phyloP scores from a whole-genome alignment of 2,888 invertebrate genomes.

The Ormyrus rosae region DNA sequence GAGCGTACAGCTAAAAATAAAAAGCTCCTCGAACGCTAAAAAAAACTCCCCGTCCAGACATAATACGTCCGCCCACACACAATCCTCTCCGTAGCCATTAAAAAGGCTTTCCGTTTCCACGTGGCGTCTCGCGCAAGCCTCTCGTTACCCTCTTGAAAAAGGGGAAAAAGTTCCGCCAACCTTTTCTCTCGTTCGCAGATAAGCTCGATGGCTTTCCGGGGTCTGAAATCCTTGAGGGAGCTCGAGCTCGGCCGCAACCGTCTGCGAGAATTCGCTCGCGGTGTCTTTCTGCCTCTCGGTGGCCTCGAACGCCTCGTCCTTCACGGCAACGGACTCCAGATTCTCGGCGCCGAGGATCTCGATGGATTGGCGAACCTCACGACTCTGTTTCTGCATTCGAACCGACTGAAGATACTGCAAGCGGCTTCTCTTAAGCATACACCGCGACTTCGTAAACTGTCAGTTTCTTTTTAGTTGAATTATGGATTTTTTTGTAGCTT shows the following conservation, averaged over 20 bases:
- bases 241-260: conserved; percentile 84
- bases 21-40: too few species aligned
- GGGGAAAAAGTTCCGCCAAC: too few species aligned
- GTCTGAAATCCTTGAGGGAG: conserved; percentile 77
- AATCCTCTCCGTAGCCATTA: too few species aligned
- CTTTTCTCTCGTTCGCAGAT: conserved; percentile 61
- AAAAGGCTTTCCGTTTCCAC: too few species aligned
- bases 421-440: conserved; percentile 81
- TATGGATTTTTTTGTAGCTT: too few species aligned
- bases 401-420: conserved; percentile 82
- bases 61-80: too few species aligned
- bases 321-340: conserved; percentile 83
- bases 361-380: conserved; percentile 81
- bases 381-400: conserved; percentile 83
- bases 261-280: conserved; percentile 79
- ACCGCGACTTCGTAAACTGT: conserved; percentile 84
- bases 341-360: conserved; percentile 80
- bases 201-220: conserved; percentile 65
- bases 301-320: conserved; percentile 83
- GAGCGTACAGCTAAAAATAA: too few species aligned
- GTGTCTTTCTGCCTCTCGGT: conserved; percentile 78
- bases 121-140: too few species aligned
- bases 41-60: too few species aligned
- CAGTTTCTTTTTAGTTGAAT: conserved; percentile 69
- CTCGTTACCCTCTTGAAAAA: too few species aligned